These are phyloP conservation scores for Monarcha castaneiventris DNA, from an alignment of 2,113 vertebrate species.

Conservation along the genomic window DNA sequence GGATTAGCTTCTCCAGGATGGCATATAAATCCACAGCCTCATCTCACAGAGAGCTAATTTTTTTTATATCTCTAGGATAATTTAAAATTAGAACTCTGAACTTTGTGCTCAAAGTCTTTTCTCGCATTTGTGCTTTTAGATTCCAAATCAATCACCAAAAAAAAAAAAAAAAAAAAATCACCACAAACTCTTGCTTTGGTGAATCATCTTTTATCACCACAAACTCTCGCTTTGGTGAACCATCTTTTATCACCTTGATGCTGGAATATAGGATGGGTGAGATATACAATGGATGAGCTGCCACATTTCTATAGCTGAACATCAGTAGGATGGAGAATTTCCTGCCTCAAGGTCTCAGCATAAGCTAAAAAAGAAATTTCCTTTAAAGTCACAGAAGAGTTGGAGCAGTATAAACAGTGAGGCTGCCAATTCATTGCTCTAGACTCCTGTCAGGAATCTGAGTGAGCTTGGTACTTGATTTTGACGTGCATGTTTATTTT, in stretches of 20 bases:
- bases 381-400: conserved; percentile 51
- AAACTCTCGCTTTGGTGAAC: neutral
- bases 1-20: neutral
- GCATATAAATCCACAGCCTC: neutral
- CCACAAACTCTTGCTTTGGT: neutral
- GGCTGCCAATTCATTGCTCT: conserved; percentile 42
- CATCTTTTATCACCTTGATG: neutral
- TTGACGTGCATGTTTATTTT: conserved; percentile 59
- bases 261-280: neutral
- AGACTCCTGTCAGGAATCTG: conserved; percentile 52
- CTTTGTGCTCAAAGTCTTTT: neutral
- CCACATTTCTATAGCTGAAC: neutral
- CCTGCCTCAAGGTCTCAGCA: conserved; percentile 34
- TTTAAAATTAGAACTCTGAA: neutral
- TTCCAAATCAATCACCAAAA: neutral
- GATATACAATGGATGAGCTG: conserved; percentile 18
- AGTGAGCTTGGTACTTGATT: conserved; percentile 50
- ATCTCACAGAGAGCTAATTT: neutral
- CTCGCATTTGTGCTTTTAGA: neutral
- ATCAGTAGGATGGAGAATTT: conserved; percentile 32
- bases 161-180: neutral
- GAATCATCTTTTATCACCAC: neutral
- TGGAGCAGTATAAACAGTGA: conserved; percentile 52
- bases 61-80: neutral
- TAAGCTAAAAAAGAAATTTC: conserved; percentile 12